Conservation (phyloP, 2,888 invertebrate genomes). For the Drosophila nigricruria region DNA sequence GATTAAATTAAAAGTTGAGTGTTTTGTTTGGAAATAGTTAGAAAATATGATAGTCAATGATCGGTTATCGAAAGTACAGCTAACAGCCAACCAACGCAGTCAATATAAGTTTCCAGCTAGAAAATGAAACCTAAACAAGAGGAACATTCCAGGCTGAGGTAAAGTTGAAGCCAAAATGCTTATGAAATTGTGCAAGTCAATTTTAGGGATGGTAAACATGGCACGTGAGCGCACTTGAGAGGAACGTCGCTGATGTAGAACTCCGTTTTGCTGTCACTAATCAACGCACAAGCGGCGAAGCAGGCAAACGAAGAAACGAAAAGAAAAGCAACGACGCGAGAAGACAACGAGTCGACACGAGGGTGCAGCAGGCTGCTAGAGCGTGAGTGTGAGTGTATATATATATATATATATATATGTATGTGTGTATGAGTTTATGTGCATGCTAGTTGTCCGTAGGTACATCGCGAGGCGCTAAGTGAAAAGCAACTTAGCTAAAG, state of each 20-base stretch:
- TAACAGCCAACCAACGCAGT: background rate
- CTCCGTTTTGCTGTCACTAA: slow-evolving; percentile 4
- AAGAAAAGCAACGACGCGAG: slow-evolving; percentile 60
- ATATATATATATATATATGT: background rate
- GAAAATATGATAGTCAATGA: too few species aligned
- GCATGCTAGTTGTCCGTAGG: background rate
- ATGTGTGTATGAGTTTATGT: background rate
- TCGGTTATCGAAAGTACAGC: too few species aligned
- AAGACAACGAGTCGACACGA: slow-evolving; percentile 45
- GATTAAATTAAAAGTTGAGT: slow-evolving; percentile 39
- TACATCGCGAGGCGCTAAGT: slow-evolving; percentile 9
- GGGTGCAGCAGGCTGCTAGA: slow-evolving; percentile 47
- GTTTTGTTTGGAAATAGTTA: slow-evolving; percentile 13
- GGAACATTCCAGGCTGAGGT: background rate
- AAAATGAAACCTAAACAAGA: background rate
- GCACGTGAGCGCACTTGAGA: slow-evolving; percentile 13
- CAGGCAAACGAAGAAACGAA: slow-evolving; percentile 28
- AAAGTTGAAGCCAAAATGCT: slow-evolving; percentile 1
- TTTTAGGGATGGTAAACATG: slow-evolving; percentile 4
- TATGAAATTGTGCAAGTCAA: background rate
- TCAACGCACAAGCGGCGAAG: slow-evolving; percentile 25
- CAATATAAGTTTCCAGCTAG: background rate
- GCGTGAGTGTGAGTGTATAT: background rate
- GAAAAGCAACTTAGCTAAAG: slow-evolving; percentile 9
- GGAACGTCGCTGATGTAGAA: slow-evolving; percentile 22